A percentile compares a stretch with the other conserved stretches of the same genome.
Evolutionary conservation across 2,797 vertebrate genomes (phyloP).

Genomic region (Neoniphon sammara): DNA sequence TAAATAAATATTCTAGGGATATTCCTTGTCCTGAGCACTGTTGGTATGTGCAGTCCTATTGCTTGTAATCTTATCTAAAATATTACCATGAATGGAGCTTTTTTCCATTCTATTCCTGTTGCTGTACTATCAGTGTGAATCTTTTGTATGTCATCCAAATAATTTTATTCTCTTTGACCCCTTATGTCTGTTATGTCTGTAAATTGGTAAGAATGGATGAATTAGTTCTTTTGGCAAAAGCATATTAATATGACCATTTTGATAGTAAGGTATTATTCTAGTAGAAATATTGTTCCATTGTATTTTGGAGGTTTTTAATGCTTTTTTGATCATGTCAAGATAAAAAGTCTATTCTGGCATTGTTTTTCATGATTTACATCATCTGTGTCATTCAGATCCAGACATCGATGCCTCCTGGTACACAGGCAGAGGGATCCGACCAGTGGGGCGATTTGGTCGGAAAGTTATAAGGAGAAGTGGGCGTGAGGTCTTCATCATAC

Average conservation of each 20-base stretch:
- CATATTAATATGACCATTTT: neutral
- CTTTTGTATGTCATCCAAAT: no score
- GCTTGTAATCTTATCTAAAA: no score
- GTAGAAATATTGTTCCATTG: neutral
- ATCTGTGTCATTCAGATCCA: constrained; percentile 71
- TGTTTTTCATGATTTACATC: neutral
- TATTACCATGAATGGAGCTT: no score
- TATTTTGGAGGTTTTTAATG: neutral
- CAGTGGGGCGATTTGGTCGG: constrained; percentile 86
- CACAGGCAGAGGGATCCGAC: constrained; percentile 83
- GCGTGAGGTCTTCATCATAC: constrained; percentile 17
- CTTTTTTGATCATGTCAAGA: neutral
- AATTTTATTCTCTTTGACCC: no score
- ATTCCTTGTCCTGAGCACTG: no score
- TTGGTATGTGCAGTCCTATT: no score
- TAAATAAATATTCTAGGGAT: no score
- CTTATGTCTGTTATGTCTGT: no score
- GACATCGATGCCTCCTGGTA: constrained; percentile 88
- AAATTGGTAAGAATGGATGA: no score
- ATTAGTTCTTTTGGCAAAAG: no score
- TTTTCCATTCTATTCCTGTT: no score
- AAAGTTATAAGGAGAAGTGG: constrained; percentile 36
- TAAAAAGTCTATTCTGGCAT: neutral
- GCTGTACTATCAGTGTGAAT: no score
- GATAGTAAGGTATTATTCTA: neutral